Conservation (phyloP, 1,140 invertebrate species). For the Pinna nobilis region DNA sequence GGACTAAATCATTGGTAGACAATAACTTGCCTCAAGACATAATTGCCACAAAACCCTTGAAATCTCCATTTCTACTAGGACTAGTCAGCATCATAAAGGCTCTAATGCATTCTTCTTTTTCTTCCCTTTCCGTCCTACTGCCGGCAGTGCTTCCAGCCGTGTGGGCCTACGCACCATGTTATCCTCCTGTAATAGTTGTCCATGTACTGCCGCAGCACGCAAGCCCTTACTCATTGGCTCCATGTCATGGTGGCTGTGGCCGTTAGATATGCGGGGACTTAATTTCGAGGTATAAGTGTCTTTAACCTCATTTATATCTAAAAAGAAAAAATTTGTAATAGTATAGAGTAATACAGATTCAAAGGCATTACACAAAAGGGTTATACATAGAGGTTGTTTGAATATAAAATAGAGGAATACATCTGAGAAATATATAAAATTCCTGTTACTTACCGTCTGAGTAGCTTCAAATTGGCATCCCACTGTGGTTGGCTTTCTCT, state of each 20-base stretch:
- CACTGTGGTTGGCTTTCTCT: too few relatives aligned
- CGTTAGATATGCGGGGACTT: background rate
- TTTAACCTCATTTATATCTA: conserved; percentile 52
- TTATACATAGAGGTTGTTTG: too few relatives aligned
- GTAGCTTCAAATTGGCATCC: too few relatives aligned
- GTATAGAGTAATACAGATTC: background rate
- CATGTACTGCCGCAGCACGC: conserved; percentile 64
- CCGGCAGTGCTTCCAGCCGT: conserved; percentile 66
- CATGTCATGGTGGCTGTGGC: conserved; percentile 41
- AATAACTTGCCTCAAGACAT: too few relatives aligned
- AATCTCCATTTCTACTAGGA: too few relatives aligned
- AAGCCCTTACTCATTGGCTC: conserved; percentile 47
- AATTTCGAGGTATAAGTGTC: conserved; percentile 28
- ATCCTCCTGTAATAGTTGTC: conserved; percentile 54
- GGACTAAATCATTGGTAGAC: too few relatives aligned
- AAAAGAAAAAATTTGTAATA: background rate
- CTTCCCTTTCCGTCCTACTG: conserved; percentile 52
- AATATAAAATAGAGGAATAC: too few relatives aligned
- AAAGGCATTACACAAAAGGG: too few relatives aligned
- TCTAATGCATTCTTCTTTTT: conserved; percentile 53
- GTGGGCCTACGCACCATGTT: conserved; percentile 57
- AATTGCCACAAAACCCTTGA: too few relatives aligned
- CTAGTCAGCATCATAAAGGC: conserved; percentile 40
- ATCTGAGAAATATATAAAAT: too few relatives aligned
- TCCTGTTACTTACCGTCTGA: too few relatives aligned